phyloP scores from a whole-genome alignment of 2,797 vertebrate species.

The Microhierax caerulescens region DNA sequence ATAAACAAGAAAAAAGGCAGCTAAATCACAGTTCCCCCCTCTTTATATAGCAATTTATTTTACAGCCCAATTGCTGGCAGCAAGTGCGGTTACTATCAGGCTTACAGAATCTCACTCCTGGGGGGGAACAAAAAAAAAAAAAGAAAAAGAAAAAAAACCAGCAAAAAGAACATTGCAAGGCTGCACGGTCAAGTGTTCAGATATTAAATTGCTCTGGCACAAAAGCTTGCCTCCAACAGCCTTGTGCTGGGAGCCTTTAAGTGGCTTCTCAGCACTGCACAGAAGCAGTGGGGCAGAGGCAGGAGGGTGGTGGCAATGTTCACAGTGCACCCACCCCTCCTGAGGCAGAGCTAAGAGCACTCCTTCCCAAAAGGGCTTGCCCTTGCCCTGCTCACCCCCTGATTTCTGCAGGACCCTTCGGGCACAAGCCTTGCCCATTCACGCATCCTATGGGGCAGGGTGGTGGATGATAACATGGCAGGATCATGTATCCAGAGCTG shows the following conservation, averaged over 20 bases:
- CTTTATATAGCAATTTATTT: background rate
- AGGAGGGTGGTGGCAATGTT: background rate
- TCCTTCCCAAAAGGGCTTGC: background rate
- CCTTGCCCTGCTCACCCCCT: background rate
- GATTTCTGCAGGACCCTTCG: background rate
- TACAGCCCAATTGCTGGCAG: background rate
- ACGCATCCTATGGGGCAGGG: background rate
- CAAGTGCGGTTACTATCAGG: background rate
- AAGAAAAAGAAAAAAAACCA: background rate
- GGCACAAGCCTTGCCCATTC: background rate
- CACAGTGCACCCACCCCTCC: background rate
- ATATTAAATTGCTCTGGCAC: background rate
- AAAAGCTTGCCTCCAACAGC: background rate
- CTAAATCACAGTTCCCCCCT: background rate
- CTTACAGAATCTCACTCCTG: background rate
- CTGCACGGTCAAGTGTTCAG: background rate
- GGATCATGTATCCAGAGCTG: rapidly evolving
- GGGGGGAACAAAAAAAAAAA: background rate
- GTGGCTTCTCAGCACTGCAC: background rate
- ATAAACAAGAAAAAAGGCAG: background rate
- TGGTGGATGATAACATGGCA: rapidly evolving
- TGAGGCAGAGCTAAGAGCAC: background rate
- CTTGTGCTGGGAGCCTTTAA: background rate
- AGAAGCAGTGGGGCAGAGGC: background rate
- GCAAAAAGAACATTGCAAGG: background rate